Percentiles rank a stretch among this genome's conserved stretches.
These are phyloP conservation scores for Orientallactaga bullata DNA, from an alignment of 2,113 vertebrate genomes.

Conservation along the genomic window DNA sequence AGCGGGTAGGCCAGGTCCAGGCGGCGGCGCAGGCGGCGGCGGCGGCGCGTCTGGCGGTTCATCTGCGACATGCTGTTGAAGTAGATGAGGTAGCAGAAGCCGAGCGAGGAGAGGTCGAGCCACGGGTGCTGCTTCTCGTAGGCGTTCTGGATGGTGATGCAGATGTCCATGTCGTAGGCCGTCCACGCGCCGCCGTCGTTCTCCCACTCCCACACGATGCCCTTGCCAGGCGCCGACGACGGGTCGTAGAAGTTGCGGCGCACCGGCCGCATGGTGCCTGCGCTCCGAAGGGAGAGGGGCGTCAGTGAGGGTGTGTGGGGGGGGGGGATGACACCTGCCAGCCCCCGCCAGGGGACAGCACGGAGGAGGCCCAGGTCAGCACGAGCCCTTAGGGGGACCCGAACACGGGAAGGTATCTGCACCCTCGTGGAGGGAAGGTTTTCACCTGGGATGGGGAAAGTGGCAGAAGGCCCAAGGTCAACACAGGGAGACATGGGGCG, in stretches of 20 bases:
- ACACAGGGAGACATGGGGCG: no score
- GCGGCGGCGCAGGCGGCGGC: constrained; percentile 94
- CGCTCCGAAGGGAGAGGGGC: not conserved
- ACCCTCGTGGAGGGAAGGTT: no score
- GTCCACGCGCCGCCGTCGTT: constrained; percentile 96
- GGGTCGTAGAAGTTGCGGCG: constrained; percentile 98
- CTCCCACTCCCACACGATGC: constrained; percentile 99
- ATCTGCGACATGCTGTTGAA: constrained; percentile 98
- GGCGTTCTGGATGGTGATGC: constrained; percentile 98
- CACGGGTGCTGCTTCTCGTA: constrained; percentile 99
- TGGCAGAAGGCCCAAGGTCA: not conserved
- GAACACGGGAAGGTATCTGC: no score
- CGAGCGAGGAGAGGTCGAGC: constrained; percentile 97
- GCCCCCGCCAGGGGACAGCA: no score
- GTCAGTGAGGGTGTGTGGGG: not conserved
- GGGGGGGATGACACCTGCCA: not conserved
- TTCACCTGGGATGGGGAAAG: not conserved
- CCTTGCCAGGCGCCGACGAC: constrained; percentile 96
- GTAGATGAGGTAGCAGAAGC: constrained; percentile 98
- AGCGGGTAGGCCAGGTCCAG: constrained; percentile 98
- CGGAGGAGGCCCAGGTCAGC: not conserved
- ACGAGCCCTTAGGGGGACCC: no score
- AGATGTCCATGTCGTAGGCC: constrained; percentile 98
- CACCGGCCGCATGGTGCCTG: constrained; percentile 97
- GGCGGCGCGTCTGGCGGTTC: constrained; percentile 96